Conservation (phyloP, 2,113 vertebrate species). For the Lucifuga dentata region DNA sequence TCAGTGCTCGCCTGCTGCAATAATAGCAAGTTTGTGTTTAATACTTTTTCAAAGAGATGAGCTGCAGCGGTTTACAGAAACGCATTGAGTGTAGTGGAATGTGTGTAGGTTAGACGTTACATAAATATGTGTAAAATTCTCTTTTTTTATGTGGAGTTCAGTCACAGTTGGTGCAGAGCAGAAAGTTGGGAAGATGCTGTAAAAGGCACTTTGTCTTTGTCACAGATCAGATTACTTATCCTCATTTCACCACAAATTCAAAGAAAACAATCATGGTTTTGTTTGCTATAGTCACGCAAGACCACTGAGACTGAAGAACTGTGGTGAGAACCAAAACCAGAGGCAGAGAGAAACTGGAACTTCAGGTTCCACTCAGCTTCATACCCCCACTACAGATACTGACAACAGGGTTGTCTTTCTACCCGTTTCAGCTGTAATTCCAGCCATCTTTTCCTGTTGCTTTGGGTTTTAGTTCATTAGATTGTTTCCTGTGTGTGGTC, state of each 20-base stretch:
- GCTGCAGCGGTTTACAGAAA: background rate
- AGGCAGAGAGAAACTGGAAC: slow-evolving; percentile 72
- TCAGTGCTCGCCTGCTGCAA: background rate
- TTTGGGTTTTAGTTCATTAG: background rate
- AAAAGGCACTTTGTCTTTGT: slow-evolving; percentile 63
- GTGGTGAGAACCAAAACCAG: slow-evolving; percentile 78
- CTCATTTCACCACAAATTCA: slow-evolving; percentile 68
- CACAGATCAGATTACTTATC: slow-evolving; percentile 74
- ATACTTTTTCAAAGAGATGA: background rate
- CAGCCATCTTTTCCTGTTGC: slow-evolving; percentile 23
- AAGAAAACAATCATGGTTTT: slow-evolving; percentile 82
- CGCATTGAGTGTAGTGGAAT: slow-evolving; percentile 18
- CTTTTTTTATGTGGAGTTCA: background rate
- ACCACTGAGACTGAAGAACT: slow-evolving; percentile 65
- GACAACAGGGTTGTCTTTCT: slow-evolving; percentile 39
- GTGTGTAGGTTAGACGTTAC: background rate
- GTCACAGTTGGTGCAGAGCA: slow-evolving; percentile 3
- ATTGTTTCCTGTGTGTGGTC: slow-evolving; percentile 9
- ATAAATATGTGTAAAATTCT: slow-evolving; percentile 22
- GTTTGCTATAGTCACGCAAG: slow-evolving; percentile 75
- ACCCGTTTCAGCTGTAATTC: slow-evolving; percentile 40
- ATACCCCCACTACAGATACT: slow-evolving; percentile 59
- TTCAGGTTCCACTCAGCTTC: slow-evolving; percentile 69
- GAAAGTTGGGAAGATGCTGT: slow-evolving; percentile 55
- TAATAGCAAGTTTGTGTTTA: background rate